Base-by-base conservation (phyloP, 2,797 vertebrate species). In the Acrocephalus scirpaceus region DNA sequence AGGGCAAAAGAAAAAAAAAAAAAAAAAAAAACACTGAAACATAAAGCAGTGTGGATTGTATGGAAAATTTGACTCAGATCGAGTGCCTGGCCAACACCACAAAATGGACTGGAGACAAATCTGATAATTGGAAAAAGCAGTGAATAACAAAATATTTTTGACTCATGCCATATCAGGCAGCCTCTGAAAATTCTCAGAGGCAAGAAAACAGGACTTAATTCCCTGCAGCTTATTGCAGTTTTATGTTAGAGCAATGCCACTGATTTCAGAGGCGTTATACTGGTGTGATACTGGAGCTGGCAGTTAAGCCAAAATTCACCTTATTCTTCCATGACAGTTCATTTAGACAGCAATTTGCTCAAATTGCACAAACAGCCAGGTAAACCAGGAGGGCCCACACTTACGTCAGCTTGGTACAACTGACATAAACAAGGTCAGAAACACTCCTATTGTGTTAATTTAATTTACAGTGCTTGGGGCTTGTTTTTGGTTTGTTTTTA, bases 61-160 rank as follows among this genome's bases (percentile, higher is more conserved):
- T 97, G 98, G 98, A 98, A 98, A 98, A 95, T 95, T 74, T 97
- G 95, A 98, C 96, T 98, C 97, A 97, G 96, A 84, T 74, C 4
- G 30, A 96, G 85, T 65, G 92, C 94, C 90, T 96, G 93, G 98
- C 98, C 97, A 97, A 97, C 93, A 97, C 97, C 98, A 96, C 97
- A 98, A 98, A 97, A 97, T 97, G 97, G 97, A 97, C 77, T 84
- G 86, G 95, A 97, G 95, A 98, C 98, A 97, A 96, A 98, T 98
- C 98, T 98, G 97, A 98, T 98, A 98, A 98, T 97, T 97, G 96
- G 96, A 95, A 97, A 98, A 97, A 96, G 97, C 94, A 97, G 97
- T 94, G 97, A 97, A 97, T 96, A 97, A 97, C 93, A 97, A 98
- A 97, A 96, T 97, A 96, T 96, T 95, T 97, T 97, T 97, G 95